Evolutionary conservation across 2,113 vertebrate species (phyloP).

Genomic region (Podarcis cretensis): DNA sequence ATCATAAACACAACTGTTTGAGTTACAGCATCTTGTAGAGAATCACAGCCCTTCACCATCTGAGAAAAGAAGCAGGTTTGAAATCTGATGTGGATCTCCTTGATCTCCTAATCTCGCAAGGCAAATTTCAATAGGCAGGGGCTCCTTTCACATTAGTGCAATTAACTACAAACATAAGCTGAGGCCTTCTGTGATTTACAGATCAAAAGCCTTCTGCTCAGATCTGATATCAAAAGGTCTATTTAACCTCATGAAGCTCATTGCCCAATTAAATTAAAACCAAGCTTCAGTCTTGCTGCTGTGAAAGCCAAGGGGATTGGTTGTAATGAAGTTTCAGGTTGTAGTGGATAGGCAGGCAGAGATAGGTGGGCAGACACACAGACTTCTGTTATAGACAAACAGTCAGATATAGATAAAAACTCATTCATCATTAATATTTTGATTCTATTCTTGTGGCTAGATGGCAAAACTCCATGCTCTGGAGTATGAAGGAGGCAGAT

Average conservation of each 20-base stretch:
- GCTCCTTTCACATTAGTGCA: not conserved
- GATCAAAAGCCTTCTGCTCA: conserved; percentile 17
- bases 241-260: conserved; percentile 26
- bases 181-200: conserved; percentile 4
- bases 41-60: not conserved
- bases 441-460: no score
- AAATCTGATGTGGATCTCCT: not conserved
- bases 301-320: not conserved
- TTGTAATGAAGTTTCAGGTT: not conserved
- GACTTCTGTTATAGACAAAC: no score
- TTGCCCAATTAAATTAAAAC: conserved; percentile 16
- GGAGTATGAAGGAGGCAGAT: no score
- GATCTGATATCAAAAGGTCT: conserved; percentile 10
- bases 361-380: no score
- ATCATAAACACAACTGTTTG: not conserved
- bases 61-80: not conserved
- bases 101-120: conserved; percentile 2
- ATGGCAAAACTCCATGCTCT: not conserved
- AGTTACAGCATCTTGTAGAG: not conserved
- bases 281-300: not conserved
- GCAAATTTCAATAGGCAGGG: not conserved
- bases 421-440: not conserved
- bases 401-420: no score
- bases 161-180: conserved; percentile 14
- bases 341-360: no score